Percentiles rank a stretch among this genome's conserved stretches.
Evolutionary conservation across 2,797 vertebrate genomes (phyloP).

Genomic region (Amblyopsis hoosieri): DNA sequence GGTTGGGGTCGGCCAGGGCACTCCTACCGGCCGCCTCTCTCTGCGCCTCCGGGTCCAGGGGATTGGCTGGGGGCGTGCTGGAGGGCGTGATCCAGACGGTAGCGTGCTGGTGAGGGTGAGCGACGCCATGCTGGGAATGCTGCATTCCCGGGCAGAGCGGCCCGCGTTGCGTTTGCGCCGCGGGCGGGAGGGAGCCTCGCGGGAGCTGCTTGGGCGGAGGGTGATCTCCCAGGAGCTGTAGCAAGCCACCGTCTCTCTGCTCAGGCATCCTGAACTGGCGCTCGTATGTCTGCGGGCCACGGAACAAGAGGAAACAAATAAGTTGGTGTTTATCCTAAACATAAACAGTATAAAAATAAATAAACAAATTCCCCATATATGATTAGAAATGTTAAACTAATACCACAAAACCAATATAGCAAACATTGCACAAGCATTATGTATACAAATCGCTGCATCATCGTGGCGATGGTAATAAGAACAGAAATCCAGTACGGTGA

Average conservation of each 20-base stretch:
- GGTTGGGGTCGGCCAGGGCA: conserved; percentile 75
- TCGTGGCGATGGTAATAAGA: conserved; percentile 26
- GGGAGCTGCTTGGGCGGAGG: conserved; percentile 94
- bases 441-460: conserved; percentile 17
- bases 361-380: too few species aligned
- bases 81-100: conserved; percentile 85
- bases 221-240: conserved; percentile 90
- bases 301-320: conserved; percentile 45
- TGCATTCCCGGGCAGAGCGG: conserved; percentile 34
- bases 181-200: conserved; percentile 80
- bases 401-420: too few species aligned
- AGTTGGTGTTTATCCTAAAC: conserved; percentile 43
- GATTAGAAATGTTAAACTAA: too few species aligned
- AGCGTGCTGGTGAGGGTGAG: conserved; percentile 78
- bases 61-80: conserved; percentile 80
- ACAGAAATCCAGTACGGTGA: background rate
- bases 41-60: conserved; percentile 79
- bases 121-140: conserved; percentile 60
- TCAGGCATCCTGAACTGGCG: conserved; percentile 86
- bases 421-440: conserved; percentile 41
- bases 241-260: conserved; percentile 85
- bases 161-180: conserved; percentile 57
- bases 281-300: conserved; percentile 86
- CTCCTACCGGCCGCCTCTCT: conserved; percentile 84
- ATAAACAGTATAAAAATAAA: conserved; percentile 23